Evolutionary conservation across 2,888 invertebrate species (phyloP).

Genomic region (Charanyca ferruginea): DNA sequence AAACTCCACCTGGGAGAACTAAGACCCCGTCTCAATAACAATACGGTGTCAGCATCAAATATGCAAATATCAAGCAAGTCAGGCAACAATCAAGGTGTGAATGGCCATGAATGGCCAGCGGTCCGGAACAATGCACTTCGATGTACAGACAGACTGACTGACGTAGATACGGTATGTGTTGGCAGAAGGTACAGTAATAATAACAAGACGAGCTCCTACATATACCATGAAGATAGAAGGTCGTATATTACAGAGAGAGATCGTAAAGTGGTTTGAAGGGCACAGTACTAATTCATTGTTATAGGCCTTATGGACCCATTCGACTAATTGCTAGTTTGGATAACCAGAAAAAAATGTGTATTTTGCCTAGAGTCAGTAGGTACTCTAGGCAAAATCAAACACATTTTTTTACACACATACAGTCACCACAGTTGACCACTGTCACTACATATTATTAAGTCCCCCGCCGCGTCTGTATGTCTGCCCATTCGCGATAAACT

Average conservation of each 20-base stretch:
- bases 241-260: background rate
- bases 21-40: slow-evolving; percentile 45
- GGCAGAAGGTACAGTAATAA: slow-evolving; percentile 20
- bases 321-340: no score
- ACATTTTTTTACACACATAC: no score
- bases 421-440: no score
- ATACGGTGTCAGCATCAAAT: slow-evolving; percentile 47
- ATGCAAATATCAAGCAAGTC: slow-evolving; percentile 54
- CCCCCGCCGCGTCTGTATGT: no score
- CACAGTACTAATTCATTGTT: background rate
- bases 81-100: slow-evolving; percentile 60
- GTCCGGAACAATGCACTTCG: slow-evolving; percentile 53
- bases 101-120: slow-evolving; percentile 29
- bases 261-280: background rate
- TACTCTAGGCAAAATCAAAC: no score
- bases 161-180: slow-evolving; percentile 2
- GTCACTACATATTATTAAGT: no score
- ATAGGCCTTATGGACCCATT: background rate
- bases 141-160: slow-evolving; percentile 43
- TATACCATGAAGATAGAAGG: background rate
- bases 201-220: no score
- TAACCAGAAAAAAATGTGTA: background rate
- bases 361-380: no score
- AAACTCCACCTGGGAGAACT: background rate
- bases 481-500: no score